phyloP scores from a whole-genome alignment of 2,797 vertebrate species.

The Mionectes olivaceus region DNA sequence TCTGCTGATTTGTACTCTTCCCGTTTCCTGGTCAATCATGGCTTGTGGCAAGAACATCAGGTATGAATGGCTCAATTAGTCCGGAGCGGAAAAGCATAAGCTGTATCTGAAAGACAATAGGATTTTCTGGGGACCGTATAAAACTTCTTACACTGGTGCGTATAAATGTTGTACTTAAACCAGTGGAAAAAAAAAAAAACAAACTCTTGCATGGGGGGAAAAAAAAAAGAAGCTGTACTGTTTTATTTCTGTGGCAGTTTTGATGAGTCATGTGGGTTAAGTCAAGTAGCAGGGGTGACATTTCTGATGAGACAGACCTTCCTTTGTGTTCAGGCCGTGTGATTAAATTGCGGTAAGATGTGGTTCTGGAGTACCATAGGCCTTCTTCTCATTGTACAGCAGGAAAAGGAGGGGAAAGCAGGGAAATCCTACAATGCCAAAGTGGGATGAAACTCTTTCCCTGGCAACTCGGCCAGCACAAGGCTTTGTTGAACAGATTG shows the following conservation, averaged over 20 bases:
- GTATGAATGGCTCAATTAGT: slow-evolving; percentile 12
- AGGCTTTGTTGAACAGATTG: background rate
- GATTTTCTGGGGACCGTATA: background rate
- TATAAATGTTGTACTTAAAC: slow-evolving; percentile 7
- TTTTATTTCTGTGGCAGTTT: slow-evolving; percentile 6
- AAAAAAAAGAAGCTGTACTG: background rate
- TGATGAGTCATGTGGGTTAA: slow-evolving; percentile 53
- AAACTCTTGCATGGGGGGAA: background rate
- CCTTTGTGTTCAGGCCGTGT: slow-evolving; percentile 20
- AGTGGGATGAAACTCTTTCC: background rate
- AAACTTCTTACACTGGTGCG: background rate
- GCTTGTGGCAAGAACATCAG: background rate
- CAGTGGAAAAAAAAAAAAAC: background rate
- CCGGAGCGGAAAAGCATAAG: slow-evolving; percentile 5
- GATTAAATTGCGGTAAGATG: background rate
- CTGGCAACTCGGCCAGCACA: background rate
- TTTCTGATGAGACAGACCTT: slow-evolving; percentile 39
- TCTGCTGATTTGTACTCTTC: slow-evolving; percentile 14
- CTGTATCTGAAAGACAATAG: slow-evolving; percentile 23
- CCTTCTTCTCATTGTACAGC: background rate
- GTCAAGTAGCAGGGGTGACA: slow-evolving; percentile 32
- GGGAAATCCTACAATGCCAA: background rate
- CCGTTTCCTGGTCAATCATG: slow-evolving; percentile 31
- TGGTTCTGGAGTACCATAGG: background rate
- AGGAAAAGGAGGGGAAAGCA: slow-evolving; percentile 17